Base-by-base conservation (phyloP, 2,113 vertebrate genomes). In the Capreolus pygargus region DNA sequence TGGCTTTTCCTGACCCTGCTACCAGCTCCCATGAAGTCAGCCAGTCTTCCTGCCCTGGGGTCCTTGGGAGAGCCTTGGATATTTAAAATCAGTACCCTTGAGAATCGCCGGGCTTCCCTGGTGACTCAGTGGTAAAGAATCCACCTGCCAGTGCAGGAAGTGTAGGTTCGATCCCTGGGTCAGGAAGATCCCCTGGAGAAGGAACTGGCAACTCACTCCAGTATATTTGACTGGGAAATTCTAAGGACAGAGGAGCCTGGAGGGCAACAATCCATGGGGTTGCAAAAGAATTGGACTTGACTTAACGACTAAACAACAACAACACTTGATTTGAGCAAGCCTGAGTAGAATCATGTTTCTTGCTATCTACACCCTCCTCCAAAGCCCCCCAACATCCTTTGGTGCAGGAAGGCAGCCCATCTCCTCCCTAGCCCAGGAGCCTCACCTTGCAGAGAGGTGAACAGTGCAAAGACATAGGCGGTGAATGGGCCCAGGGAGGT, bases 401-500 rank as follows among this genome's bases (percentile, higher is more conserved):
- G 6, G 13, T n/a, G 4, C 50, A 2, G 11, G 60, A 0, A 30
- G 14, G 55, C n/a, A 50, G 30, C 45, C 23, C 1, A 0, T 15
- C 27, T 0, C 78, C n/a, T 17, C 78, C 78, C 70, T 2, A 47
- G 54, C 7, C 58, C 43, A 0, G 2, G 23, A 47, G 16, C 97
- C 98, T 99, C 67, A 99, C 99, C 99, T 99, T 99, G 99, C 33
- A 98, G 81, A 1, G 99, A 99, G 98, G 99, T 99, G 89, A 99
- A 98, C 55, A 99, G 74, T 33, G 99, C 98, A 88, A 99, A 99
- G 67, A 99, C 86, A 86, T 99, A 99, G 95, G 99, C 86, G 27
- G 99, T 12, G 0, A 98, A 60, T 1, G 78, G 55, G 39, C 98
- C 99, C 92, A 98, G 95, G 27, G 98, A 98, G 27, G 97, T 98